A percentile compares a stretch with the other conserved stretches of the same genome.
These are phyloP conservation scores for Idris sp. DNA, from an alignment of 1,140 invertebrate species.

Conservation along the genomic window DNA sequence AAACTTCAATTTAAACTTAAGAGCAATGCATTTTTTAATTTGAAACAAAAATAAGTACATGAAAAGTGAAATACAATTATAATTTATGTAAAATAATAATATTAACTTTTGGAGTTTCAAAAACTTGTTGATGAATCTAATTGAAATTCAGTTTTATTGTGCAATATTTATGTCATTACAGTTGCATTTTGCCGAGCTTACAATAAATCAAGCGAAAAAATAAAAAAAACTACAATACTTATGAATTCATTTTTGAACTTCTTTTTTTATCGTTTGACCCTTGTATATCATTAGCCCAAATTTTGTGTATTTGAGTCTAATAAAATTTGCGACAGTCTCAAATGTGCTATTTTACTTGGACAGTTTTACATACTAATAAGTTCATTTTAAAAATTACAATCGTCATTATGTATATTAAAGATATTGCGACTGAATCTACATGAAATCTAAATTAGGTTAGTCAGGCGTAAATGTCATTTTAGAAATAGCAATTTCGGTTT, in stretches of 20 bases:
- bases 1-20: background rate
- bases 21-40: background rate
- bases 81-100: too few species aligned
- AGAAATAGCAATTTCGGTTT: too few species aligned
- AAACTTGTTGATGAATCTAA: too few species aligned
- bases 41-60: too few species aligned
- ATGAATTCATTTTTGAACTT: background rate
- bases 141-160: too few species aligned
- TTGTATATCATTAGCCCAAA: constrained; percentile 20
- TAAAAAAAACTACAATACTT: too few species aligned
- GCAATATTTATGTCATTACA: too few species aligned
- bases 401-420: constrained; percentile 5
- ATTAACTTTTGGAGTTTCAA: too few species aligned
- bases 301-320: constrained; percentile 9
- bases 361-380: constrained; percentile 17
- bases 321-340: constrained; percentile 3
- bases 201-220: background rate
- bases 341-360: constrained; percentile 5
- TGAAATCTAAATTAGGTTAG: constrained; percentile 17
- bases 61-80: too few species aligned
- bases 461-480: too few species aligned
- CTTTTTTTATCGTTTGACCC: background rate
- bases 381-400: constrained; percentile 10
- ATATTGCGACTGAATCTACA: constrained; percentile 15
- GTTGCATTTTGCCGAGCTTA: too few species aligned